Conservation (phyloP, 2,113 vertebrate species). For the Poicephalus gulielmi region DNA sequence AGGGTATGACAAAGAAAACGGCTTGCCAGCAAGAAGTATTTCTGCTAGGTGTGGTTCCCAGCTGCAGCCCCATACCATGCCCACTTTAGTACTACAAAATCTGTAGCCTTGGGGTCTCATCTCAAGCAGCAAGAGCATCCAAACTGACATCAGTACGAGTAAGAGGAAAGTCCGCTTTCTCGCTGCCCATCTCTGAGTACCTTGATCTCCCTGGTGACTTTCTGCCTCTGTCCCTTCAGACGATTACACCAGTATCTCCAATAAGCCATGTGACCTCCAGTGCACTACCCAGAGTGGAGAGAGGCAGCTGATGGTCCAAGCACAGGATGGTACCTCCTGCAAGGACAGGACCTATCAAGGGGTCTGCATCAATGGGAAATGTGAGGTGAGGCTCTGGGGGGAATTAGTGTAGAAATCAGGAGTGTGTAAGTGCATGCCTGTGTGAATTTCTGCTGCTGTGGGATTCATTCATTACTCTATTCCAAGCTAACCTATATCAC, state of each 20-base stretch:
- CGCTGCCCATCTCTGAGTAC: background rate
- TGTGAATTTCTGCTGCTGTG: background rate
- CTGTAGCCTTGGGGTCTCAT: background rate
- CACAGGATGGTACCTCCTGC: constrained; percentile 89
- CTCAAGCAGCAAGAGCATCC: background rate
- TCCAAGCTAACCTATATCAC: background rate
- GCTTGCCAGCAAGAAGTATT: background rate
- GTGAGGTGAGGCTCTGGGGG: constrained; percentile 78
- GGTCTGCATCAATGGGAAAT: constrained; percentile 87
- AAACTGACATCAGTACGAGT: background rate
- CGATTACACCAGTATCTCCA: constrained; percentile 93
- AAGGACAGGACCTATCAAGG: constrained; percentile 82
- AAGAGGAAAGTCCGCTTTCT: background rate
- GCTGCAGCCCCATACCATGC: background rate
- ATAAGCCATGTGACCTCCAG: constrained; percentile 90
- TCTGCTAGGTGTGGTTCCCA: background rate
- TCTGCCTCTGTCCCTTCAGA: constrained; percentile 68
- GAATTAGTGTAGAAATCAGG: background rate
- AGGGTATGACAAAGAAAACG: background rate
- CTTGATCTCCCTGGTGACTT: background rate
- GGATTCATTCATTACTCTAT: background rate
- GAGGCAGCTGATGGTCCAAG: constrained; percentile 84
- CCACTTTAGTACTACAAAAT: background rate
- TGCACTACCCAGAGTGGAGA: constrained; percentile 85
- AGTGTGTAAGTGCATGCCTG: background rate